Conservation (phyloP, 2,797 vertebrate genomes). For the Fringilla coelebs region DNA sequence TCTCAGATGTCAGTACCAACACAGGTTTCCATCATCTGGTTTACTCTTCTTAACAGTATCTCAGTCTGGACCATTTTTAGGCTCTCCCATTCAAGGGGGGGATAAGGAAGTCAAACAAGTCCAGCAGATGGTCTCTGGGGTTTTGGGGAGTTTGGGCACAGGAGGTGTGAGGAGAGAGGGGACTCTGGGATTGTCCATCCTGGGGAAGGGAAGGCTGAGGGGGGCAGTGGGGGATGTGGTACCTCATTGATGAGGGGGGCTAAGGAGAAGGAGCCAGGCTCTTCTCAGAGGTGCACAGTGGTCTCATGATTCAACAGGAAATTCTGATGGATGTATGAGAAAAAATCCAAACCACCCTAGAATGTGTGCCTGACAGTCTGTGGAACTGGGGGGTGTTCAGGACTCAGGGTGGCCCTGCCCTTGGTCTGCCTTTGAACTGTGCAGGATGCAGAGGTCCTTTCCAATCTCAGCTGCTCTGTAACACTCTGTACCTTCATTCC, state of each 20-base stretch:
- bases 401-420: not conserved
- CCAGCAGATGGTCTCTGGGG: not conserved
- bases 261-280: not conserved
- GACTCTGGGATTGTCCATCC: not conserved
- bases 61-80: not conserved
- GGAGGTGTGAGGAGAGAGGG: not conserved
- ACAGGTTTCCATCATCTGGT: not conserved
- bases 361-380: not conserved
- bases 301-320: not conserved
- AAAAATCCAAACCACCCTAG: not conserved
- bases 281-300: not conserved
- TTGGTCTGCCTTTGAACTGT: not conserved
- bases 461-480: not conserved
- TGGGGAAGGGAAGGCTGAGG: not conserved
- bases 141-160: not conserved
- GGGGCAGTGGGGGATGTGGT: not conserved
- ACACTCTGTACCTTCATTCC: not conserved
- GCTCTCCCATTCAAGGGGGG: not conserved
- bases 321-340: not conserved
- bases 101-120: not conserved
- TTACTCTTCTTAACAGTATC: not conserved
- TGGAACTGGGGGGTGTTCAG: not conserved
- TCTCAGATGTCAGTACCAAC: not conserved
- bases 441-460: not conserved
- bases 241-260: accelerated